These are phyloP conservation scores for Anguilla marmorata DNA, from an alignment of 2,797 vertebrate species.

Conservation along the genomic window DNA sequence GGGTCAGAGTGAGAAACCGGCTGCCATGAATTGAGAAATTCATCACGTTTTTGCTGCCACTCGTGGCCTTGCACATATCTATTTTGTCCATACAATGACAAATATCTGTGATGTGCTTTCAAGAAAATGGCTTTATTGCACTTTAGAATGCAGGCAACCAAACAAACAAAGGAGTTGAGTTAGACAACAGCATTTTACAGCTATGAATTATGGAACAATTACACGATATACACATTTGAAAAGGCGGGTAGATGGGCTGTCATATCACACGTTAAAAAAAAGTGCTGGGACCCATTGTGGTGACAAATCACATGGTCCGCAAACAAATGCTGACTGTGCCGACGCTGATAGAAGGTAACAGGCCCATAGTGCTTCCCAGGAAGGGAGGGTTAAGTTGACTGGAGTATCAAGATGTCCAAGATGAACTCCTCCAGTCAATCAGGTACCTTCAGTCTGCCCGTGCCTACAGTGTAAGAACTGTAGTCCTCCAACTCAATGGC, in stretches of 20 bases:
- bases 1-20: not conserved
- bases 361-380: not conserved
- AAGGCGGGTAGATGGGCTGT: not conserved
- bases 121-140: slow-evolving; percentile 5
- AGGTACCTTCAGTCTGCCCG: not conserved
- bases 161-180: not conserved
- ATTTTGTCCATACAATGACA: slow-evolving; percentile 25
- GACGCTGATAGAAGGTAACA: not conserved
- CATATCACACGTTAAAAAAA: not conserved
- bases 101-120: slow-evolving; percentile 22
- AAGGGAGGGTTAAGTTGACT: not conserved
- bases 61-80: slow-evolving; percentile 14
- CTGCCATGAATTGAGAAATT: slow-evolving; percentile 2
- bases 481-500: not conserved
- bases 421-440: not conserved
- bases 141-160: slow-evolving; percentile 16
- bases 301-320: not conserved
- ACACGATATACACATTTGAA: not conserved
- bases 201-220: not conserved
- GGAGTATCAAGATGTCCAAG: not conserved
- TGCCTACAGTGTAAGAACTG: not conserved
- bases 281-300: not conserved
- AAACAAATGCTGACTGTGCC: not conserved
- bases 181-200: not conserved
- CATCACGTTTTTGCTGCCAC: slow-evolving; percentile 7